Percentiles rank a stretch among this genome's conserved stretches.
Evolutionary conservation across 2,113 vertebrate species (phyloP).

Genomic region (Parotia lawesii): DNA sequence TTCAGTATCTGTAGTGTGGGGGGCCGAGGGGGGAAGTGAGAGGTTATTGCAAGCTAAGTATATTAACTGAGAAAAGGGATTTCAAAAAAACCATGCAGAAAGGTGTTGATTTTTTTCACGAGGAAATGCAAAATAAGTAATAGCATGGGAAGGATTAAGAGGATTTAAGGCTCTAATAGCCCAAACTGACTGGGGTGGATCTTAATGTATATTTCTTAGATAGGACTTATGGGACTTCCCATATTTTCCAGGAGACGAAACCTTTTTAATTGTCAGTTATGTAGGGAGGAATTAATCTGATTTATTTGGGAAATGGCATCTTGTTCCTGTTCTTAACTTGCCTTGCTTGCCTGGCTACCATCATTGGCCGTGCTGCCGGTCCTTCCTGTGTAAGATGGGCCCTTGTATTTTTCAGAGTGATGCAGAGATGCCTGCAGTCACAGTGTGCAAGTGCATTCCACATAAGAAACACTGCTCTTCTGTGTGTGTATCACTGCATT

Average conservation of each 20-base stretch:
- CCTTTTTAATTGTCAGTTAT: not conserved
- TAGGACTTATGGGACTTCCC: not conserved
- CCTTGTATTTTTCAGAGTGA: not conserved
- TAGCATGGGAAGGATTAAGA: not conserved
- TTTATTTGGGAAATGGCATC: not conserved
- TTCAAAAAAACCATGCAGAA: not conserved
- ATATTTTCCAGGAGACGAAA: not conserved
- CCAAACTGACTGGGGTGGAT: not conserved
- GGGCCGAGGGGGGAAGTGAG: not conserved
- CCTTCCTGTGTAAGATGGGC: not conserved
- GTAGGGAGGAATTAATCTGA: not conserved
- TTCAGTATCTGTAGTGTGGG: not conserved
- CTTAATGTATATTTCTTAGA: not conserved
- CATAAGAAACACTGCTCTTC: accelerated
- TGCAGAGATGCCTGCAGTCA: not conserved
- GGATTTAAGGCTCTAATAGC: not conserved
- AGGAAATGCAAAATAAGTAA: not conserved
- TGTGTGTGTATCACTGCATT: not conserved
- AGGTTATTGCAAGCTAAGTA: not conserved
- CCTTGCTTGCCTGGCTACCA: not conserved
- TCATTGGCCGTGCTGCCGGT: not conserved
- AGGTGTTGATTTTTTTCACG: not conserved
- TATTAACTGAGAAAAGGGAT: not conserved
- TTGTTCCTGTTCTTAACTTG: not conserved
- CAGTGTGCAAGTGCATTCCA: accelerated